These are phyloP conservation scores for Coregonus suidteri DNA, from an alignment of 2,797 vertebrate species.

Conservation along the genomic window DNA sequence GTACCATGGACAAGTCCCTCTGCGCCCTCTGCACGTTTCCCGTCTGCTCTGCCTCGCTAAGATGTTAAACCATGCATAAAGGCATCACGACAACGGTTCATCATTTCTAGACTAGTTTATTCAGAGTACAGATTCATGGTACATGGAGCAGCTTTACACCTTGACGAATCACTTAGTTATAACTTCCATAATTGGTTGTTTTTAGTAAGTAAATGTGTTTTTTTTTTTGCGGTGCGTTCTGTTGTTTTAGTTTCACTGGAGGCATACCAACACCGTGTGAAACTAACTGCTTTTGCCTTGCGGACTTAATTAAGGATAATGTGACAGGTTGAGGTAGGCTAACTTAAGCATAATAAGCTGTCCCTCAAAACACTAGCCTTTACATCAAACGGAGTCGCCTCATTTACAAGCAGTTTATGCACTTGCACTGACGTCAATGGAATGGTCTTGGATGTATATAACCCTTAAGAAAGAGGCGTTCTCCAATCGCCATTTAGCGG, in stretches of 20 bases:
- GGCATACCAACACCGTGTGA: background rate
- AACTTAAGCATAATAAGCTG: slow-evolving; percentile 23
- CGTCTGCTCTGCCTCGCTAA: slow-evolving; percentile 15
- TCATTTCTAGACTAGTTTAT: background rate
- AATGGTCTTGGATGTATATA: slow-evolving; percentile 79
- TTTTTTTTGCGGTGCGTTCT: background rate
- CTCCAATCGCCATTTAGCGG: slow-evolving; percentile 52
- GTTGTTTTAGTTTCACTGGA: background rate
- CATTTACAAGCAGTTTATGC: slow-evolving; percentile 70
- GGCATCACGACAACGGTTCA: slow-evolving; percentile 34
- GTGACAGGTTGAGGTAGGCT: background rate
- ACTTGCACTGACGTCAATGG: slow-evolving; percentile 83
- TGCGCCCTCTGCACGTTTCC: slow-evolving; percentile 2
- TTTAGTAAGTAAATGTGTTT: background rate
- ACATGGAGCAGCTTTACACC: background rate
- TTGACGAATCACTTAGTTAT: background rate
- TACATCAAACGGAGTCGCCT: slow-evolving; percentile 50
- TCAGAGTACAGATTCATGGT: background rate
- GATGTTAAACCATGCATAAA: slow-evolving; percentile 42
- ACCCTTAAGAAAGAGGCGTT: slow-evolving; percentile 50
- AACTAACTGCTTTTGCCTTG: background rate
- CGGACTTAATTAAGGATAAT: background rate
- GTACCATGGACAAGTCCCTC: slow-evolving; percentile 55
- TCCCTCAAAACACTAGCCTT: slow-evolving; percentile 22
- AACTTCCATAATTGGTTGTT: background rate